Evolutionary conservation across 2,888 invertebrate species (phyloP).

Genomic region (Latheticus oryzae): DNA sequence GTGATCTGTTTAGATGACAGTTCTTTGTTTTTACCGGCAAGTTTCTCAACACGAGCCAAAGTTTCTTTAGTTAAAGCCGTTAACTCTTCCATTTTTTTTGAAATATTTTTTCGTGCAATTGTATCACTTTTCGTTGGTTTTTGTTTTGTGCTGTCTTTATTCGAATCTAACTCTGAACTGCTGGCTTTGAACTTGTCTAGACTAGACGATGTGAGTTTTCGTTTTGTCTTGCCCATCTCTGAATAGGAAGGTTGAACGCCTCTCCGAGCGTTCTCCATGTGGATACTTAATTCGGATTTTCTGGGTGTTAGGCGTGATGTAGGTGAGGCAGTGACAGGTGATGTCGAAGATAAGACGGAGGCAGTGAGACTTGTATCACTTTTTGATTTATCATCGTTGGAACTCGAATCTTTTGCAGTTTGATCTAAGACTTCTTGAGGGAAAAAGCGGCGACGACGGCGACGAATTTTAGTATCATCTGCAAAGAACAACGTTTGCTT

Average conservation of each 20-base stretch:
- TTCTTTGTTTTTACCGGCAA: constrained; percentile 65
- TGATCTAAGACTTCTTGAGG: constrained; percentile 56
- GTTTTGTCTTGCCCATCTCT: constrained; percentile 55
- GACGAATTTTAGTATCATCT: constrained; percentile 57
- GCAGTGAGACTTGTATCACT: constrained; percentile 56
- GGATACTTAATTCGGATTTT: constrained; percentile 61
- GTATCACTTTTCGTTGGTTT: too few relatives aligned
- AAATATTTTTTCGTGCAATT: constrained; percentile 60
- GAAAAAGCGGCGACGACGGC: constrained; percentile 59
- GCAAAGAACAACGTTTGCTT: constrained; percentile 46
- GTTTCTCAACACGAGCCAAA: constrained; percentile 75
- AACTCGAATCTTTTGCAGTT: constrained; percentile 7
- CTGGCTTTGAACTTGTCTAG: constrained; percentile 16
- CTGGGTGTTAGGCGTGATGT: constrained; percentile 45
- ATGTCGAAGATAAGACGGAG: constrained; percentile 47
- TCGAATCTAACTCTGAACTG: constrained; percentile 18
- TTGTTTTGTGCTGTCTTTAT: constrained; percentile 25
- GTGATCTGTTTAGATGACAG: constrained; percentile 48
- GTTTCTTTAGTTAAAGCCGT: constrained; percentile 75
- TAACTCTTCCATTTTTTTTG: constrained; percentile 73
- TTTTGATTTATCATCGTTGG: constrained; percentile 42
- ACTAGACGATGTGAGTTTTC: constrained; percentile 35
- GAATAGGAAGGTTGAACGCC: constrained; percentile 55
- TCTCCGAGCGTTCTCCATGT: constrained; percentile 65
- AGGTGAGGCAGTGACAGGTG: constrained; percentile 55